phyloP scores from a whole-genome alignment of 2,113 vertebrate species.

The Pelecanus crispus region DNA sequence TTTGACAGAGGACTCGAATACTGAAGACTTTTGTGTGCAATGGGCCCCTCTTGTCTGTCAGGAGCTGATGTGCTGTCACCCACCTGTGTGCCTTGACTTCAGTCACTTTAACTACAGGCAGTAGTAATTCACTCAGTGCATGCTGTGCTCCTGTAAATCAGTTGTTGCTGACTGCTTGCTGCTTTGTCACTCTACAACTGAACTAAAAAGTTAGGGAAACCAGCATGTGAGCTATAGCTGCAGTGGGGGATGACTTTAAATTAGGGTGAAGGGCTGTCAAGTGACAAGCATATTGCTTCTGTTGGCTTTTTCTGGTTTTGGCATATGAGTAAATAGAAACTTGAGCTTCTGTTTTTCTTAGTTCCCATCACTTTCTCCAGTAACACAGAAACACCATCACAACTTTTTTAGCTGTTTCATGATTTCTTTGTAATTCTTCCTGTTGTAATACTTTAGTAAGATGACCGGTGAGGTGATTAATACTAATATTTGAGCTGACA shows the following conservation, averaged over 20 bases:
- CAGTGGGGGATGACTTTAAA: background rate
- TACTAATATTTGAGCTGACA: background rate
- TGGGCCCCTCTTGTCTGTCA: background rate
- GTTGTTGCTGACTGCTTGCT: background rate
- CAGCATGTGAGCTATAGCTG: background rate
- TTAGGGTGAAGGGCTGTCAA: background rate
- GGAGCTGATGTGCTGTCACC: background rate
- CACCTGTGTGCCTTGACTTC: background rate
- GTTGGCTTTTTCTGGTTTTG: background rate
- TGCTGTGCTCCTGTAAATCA: background rate
- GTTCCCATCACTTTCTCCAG: background rate
- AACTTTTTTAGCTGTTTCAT: background rate
- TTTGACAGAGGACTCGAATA: background rate
- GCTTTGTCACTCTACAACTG: background rate
- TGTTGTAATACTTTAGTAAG: background rate
- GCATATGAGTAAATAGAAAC: background rate
- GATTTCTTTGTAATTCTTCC: background rate
- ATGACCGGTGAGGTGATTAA: background rate
- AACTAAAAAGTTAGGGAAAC: background rate
- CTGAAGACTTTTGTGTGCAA: rapidly evolving
- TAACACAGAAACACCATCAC: background rate
- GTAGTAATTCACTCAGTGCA: rapidly evolving
- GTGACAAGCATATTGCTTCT: background rate
- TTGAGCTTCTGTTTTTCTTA: background rate
- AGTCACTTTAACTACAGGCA: background rate